These are phyloP conservation scores for Rhynchopsitta pachyrhyncha DNA, from an alignment of 2,113 vertebrate species.

Conservation along the genomic window DNA sequence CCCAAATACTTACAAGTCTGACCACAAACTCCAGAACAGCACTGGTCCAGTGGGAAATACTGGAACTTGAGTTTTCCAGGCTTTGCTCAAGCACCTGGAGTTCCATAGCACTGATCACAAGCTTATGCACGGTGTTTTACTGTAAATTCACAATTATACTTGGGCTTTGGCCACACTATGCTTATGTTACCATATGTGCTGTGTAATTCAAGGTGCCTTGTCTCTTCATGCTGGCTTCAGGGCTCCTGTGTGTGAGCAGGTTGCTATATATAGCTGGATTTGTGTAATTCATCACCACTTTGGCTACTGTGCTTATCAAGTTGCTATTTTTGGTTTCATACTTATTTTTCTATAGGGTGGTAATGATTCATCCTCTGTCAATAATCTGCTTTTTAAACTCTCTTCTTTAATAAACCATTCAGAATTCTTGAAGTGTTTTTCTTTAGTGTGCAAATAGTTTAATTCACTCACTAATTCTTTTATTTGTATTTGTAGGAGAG, in stretches of 20 bases:
- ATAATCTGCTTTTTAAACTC: neutral
- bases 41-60: neutral
- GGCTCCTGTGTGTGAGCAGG: neutral
- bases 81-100: neutral
- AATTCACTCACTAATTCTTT: neutral
- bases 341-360: neutral
- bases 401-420: neutral
- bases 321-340: neutral
- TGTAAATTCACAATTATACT: neutral
- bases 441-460: neutral
- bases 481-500: conserved; percentile 84
- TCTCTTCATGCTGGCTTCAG: neutral
- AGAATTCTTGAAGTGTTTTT: neutral
- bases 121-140: neutral
- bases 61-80: neutral
- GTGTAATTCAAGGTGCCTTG: neutral
- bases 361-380: neutral
- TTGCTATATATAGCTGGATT: neutral
- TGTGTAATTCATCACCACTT: neutral
- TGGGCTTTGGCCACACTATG: neutral
- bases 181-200: neutral
- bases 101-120: neutral
- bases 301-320: neutral
- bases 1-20: neutral
- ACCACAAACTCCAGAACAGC: neutral